Evolutionary conservation across 1,140 invertebrate genomes (phyloP), one percentile per base, ranked within the genome.

Genomic region (Drosophila sp.): DNA sequence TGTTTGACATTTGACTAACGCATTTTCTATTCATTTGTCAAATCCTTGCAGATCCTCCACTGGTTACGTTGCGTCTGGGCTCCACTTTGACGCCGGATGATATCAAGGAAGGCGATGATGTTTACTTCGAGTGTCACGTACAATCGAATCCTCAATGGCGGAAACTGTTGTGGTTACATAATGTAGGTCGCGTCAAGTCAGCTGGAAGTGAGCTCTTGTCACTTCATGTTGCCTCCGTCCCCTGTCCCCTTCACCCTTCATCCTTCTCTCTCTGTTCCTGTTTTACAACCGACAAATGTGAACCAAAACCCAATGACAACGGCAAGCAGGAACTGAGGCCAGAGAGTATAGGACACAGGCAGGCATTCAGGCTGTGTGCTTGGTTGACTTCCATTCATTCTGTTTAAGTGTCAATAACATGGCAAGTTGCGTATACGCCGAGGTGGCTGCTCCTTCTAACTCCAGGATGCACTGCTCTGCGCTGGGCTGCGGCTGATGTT

Each of bases 61-160:
- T 96, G 89, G 96, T 98, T 21, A 94, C 95, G 43, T 92, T 98
- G 54, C 94, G 95, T 74, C 93, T 98, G 69, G 97, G 97, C 67
- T 96, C 95, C 79, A 97, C 96, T 7, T 92, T 98, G 64, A 96
- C 96, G 78, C 95, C 96, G 13, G 95, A 96, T 71, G 96, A 97
- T 92, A 97, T 97, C 92, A 97, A 97, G 92, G 96, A 97, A 93
- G 96, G 97, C 32, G 97, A 97, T 83, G 97, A 98, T 92, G 96
- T 98, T 43, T 98, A 97, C 93, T 97, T 98, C 92, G 97, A 98
- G 92, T 98, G 97, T 92, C 96, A 97, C 93, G 97, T 98, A 67
- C 94, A 94, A 80, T 96, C 97, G 58, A 97, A 97, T 93, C 97
- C 97, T 14, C 94, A 95, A 66, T 96, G 95, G 91, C 94, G 95